Evolutionary conservation across 2,113 vertebrate genomes (phyloP).

Genomic region (Piprites chloris): DNA sequence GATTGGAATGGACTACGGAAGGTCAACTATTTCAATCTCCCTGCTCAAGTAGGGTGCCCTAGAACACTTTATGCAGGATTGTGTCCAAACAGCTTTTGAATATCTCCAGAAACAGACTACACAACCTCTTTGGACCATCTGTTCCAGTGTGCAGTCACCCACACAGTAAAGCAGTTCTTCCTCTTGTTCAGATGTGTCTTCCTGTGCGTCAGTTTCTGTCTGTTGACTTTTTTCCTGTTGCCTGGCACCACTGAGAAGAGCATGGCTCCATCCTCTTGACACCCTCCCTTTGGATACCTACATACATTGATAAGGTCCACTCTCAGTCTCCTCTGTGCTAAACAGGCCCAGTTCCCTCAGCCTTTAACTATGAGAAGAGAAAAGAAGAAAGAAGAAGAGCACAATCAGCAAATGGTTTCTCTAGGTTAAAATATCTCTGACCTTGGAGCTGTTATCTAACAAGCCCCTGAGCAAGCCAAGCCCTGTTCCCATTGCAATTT

Average conservation of each 20-base stretch:
- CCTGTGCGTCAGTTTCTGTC: background rate
- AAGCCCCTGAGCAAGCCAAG: background rate
- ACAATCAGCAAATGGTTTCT: background rate
- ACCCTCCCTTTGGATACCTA: background rate
- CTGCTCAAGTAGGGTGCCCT: background rate
- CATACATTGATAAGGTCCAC: fast-evolving
- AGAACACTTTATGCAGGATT: fast-evolving
- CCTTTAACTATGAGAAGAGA: background rate
- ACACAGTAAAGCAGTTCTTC: background rate
- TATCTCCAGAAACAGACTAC: background rate
- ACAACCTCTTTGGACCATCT: background rate
- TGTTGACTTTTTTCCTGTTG: background rate
- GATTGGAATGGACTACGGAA: background rate
- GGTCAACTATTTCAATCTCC: background rate
- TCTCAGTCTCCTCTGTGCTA: background rate
- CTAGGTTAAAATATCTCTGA: background rate
- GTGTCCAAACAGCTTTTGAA: background rate
- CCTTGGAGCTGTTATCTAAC: background rate
- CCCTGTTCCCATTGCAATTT: background rate
- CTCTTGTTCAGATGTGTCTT: background rate
- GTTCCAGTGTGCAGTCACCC: background rate
- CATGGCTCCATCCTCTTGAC: background rate
- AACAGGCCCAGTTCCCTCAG: background rate
- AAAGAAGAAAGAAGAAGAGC: background rate
- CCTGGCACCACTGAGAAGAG: fast-evolving